Evolutionary conservation across 2,113 vertebrate species (phyloP).

Genomic region (Caranx melampygus): DNA sequence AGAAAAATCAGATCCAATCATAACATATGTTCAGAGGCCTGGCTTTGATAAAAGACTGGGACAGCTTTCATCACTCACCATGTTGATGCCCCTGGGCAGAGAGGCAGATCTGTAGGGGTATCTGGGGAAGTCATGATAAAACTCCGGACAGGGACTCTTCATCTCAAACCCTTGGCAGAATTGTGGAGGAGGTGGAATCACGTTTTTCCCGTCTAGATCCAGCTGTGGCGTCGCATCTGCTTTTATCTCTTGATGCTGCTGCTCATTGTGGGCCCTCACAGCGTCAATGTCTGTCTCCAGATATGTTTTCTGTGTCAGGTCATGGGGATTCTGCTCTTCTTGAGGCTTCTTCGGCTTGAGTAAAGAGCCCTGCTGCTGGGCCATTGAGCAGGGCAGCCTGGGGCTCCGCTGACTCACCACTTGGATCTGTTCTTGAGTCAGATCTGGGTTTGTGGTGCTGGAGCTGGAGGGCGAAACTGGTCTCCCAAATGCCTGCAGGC

Average conservation of each 20-base stretch:
- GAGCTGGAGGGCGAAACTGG: conserved; percentile 41
- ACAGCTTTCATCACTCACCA: conserved; percentile 75
- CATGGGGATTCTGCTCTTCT: conserved; percentile 38
- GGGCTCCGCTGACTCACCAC: conserved; percentile 20
- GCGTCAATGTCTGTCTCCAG: conserved; percentile 81
- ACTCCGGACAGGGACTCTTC: conserved; percentile 53
- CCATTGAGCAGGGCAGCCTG: conserved; percentile 36
- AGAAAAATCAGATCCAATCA: conserved; percentile 26
- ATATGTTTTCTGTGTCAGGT: conserved; percentile 67
- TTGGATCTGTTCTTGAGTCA: conserved; percentile 36
- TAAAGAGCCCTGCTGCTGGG: conserved; percentile 44
- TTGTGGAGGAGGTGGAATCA: conserved; percentile 68
- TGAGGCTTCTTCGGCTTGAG: conserved; percentile 29
- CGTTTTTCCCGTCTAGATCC: conserved; percentile 46
- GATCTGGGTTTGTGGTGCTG: conserved; percentile 19
- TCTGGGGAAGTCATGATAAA: conserved; percentile 61
- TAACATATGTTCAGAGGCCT: conserved; percentile 57
- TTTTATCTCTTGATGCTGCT: conserved; percentile 43
- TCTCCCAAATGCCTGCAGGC: conserved; percentile 80
- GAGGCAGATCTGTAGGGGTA: conserved; percentile 74
- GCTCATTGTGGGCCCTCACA: conserved; percentile 66
- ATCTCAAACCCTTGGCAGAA: conserved; percentile 62
- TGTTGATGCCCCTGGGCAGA: conserved; percentile 79
- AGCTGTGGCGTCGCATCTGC: conserved; percentile 1
- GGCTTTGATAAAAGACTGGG: conserved; percentile 59